Evolutionary conservation across 2,888 invertebrate species (phyloP), one percentile per base, ranked within the genome.

Genomic region (Pyrgus malvae): DNA sequence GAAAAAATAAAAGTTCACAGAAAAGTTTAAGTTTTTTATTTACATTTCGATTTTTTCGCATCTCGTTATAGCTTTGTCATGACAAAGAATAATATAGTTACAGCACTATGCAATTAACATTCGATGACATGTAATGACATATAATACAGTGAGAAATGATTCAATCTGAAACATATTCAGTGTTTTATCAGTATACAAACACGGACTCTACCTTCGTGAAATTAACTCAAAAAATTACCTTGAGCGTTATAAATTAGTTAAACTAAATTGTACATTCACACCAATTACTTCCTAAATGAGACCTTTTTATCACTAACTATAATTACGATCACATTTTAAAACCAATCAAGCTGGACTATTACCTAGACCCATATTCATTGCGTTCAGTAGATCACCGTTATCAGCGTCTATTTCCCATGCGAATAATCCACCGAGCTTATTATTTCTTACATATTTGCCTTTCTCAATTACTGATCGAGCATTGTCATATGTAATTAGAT

Each of bases 331-430:
- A 72, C 69, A 69, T 58, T 53, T 51, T 8, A 25, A 12, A 23
- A 21, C 2, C 9, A n/a, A 42, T 68, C 62, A 72, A 57, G 67
- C 67, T 11, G 66, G 65, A 69, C 69, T 80, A 58, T 90, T 90
- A 0, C 90, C 90, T 2, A 90, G 72, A 9, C 87, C 90, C 74
- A 84, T 78, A 58, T 90, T 90, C 90, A 90, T 90, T 3, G 87
- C 87, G 59, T 90, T 90, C 45, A 88, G 60, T 46, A 90, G 76
- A 27, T 90, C 90, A 17, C 90, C 90, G 62, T 89, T 90, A 58
- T 90, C 90, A 0, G 90, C 90, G 41, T 90, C 90, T 1, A 90
- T 80, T 69, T 90, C 90, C 90, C 90, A 90, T 5, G 90, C 83
- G 55, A 90, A 90, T 6, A 90, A 62, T 44, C 90, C 90, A 3